Evolutionary conservation across 1,140 invertebrate genomes (phyloP).

Genomic region (Radopholus similis): DNA sequence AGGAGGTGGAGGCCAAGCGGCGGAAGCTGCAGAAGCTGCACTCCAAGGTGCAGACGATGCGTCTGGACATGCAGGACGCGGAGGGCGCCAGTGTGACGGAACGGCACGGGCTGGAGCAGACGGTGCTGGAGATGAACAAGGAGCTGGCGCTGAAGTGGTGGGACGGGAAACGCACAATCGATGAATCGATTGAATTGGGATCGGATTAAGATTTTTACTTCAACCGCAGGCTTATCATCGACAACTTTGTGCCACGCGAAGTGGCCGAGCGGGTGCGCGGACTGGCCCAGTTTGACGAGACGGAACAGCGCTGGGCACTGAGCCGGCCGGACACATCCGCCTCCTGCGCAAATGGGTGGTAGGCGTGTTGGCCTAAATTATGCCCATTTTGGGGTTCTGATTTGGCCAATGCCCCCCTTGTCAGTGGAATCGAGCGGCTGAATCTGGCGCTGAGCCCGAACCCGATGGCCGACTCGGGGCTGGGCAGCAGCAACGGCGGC

Average conservation of each 20-base stretch:
- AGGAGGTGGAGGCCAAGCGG: conserved; percentile 87
- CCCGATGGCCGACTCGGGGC: conserved; percentile 46
- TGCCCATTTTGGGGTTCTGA: neutral
- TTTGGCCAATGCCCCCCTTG: neutral
- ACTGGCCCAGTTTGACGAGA: conserved; percentile 77
- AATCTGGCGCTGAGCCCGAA: conserved; percentile 11
- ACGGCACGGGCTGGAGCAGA: conserved; percentile 74
- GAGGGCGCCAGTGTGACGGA: conserved; percentile 77
- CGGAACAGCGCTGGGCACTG: conserved; percentile 67
- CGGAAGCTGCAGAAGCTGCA: conserved; percentile 75
- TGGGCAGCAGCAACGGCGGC: conserved; percentile 27
- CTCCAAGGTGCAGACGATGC: conserved; percentile 64
- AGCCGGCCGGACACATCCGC: neutral
- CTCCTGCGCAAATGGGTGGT: neutral
- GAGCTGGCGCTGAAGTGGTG: conserved; percentile 67
- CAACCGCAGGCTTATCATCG: conserved; percentile 78
- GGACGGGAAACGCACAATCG: conserved; percentile 29
- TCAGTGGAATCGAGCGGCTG: neutral
- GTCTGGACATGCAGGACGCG: conserved; percentile 75
- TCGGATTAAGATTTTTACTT: conserved; percentile 26
- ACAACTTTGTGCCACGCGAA: conserved; percentile 90
- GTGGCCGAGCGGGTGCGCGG: conserved; percentile 77
- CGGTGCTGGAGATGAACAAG: conserved; percentile 75
- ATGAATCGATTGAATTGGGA: neutral
- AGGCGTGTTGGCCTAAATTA: neutral